Conservation (phyloP, 2,797 vertebrate species). For the Lacerta agilis region DNA sequence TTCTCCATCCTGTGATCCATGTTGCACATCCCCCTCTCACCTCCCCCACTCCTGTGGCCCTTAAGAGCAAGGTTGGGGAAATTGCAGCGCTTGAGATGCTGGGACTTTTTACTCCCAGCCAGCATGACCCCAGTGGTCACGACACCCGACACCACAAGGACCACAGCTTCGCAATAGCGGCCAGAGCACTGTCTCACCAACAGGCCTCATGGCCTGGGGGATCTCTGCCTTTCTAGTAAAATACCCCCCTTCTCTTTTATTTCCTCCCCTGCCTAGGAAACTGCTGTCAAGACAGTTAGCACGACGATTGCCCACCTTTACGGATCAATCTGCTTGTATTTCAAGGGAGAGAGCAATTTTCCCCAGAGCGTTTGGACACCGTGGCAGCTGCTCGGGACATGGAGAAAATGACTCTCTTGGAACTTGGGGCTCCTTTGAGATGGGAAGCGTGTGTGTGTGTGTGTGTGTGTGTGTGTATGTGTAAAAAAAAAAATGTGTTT, state of each 20-base stretch:
- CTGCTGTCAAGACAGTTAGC: constrained; percentile 54
- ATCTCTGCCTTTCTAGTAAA: background rate
- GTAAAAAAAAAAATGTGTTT: background rate
- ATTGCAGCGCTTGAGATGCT: background rate
- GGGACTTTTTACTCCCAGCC: too few relatives aligned
- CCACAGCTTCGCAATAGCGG: too few relatives aligned
- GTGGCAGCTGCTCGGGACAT: background rate
- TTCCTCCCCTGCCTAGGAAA: constrained; percentile 54
- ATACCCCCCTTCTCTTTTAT: too few relatives aligned
- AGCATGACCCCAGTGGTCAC: too few relatives aligned
- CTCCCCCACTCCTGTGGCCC: too few relatives aligned
- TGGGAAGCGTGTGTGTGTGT: background rate
- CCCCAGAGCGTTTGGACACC: background rate
- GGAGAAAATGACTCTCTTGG: too few relatives aligned
- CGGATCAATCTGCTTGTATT: background rate
- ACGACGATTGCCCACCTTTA: rapidly evolving
- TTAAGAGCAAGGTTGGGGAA: background rate
- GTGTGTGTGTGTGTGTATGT: background rate
- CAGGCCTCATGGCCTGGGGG: background rate
- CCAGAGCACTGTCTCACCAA: background rate
- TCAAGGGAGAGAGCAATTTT: rapidly evolving
- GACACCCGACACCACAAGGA: too few relatives aligned
- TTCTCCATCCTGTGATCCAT: background rate
- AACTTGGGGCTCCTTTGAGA: background rate
- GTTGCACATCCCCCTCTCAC: too few relatives aligned